Base-by-base conservation (phyloP, 2,797 vertebrate species). In the Megaceryle alcyon region DNA sequence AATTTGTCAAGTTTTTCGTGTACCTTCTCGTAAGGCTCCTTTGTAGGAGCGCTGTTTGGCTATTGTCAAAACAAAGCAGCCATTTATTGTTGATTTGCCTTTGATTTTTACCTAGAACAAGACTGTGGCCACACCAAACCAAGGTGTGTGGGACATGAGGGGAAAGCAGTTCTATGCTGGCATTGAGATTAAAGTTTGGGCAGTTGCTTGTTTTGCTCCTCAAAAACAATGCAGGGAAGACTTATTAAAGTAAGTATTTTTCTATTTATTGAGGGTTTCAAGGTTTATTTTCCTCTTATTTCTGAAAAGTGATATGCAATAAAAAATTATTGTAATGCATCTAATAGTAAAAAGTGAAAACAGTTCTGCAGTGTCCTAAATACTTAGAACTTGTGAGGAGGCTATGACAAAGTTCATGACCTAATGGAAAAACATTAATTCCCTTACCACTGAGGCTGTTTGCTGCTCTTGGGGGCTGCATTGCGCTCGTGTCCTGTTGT, bases 131-230 rank as follows among this genome's bases (percentile, higher is more conserved):
- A 99, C 99, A 91, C 99, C 99, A 97, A 99, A 99, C 98, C 99
- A 99, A 98, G 99, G 99, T 39, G 99, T 99, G 88, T 99, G 99
- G 99, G 99, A 99, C 98, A 99, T 99, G 99, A 98, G 99, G 95
- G 99, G 99, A 95, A 99, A 99, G 97, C 99, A 99, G 97, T 99
- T 99, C 98, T 99, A 99, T 83, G 99, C 99, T 53, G 99, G 99
- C 92, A 99, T 99, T 61, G 99, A 99, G 98, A 99, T 99, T 98
- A 99, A 99, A 98, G 99, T 99, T 63, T 99, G 99, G 99, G 99
- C 99, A 26, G 99, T 99, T 96, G 99, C 99, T 97, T 99, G 99
- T 97, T 99, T 99, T 94, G 99, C 99, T 59, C 99, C 99, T 90
- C 99, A 99, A 97, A 99, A 99, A 96, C 99, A 99, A 95, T 99